Percentiles rank a stretch among this genome's conserved stretches.
Conservation (phyloP, 2,113 vertebrate species). For the Aplodontia rufa region DNA sequence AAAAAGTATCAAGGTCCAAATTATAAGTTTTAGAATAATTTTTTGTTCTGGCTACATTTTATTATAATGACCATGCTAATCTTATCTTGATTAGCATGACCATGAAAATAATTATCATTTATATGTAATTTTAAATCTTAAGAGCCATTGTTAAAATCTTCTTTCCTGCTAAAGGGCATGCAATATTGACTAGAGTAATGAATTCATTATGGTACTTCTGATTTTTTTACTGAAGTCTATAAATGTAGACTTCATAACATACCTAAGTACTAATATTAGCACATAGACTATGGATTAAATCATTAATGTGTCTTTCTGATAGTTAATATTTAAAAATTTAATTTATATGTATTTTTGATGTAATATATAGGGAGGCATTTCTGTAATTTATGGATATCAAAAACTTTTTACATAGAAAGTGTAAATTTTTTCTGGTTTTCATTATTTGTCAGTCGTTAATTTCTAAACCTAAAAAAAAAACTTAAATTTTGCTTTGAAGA, state of each 20-base stretch:
- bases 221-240: constrained; percentile 40
- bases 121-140: constrained; percentile 79
- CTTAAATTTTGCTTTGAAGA: constrained; percentile 66
- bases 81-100: constrained; percentile 71
- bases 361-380: background rate
- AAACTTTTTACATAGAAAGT: constrained; percentile 62
- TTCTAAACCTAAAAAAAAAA: constrained; percentile 62
- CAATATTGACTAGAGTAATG: constrained; percentile 68
- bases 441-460: constrained; percentile 53
- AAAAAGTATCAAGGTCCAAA: constrained; percentile 25
- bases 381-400: constrained; percentile 4
- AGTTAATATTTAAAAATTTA: constrained; percentile 48
- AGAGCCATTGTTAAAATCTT: constrained; percentile 73
- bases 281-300: background rate
- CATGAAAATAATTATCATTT: constrained; percentile 79
- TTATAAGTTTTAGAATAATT: constrained; percentile 70
- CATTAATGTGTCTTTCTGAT: background rate
- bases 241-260: constrained; percentile 36
- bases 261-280: constrained; percentile 50
- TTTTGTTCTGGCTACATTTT: constrained; percentile 70
- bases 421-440: constrained; percentile 56
- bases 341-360: background rate
- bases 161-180: constrained; percentile 63
- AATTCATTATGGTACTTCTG: constrained; percentile 59
- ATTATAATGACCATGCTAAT: constrained; percentile 72